phyloP scores from a whole-genome alignment of 2,113 vertebrate genomes.

The Mobula birostris region DNA sequence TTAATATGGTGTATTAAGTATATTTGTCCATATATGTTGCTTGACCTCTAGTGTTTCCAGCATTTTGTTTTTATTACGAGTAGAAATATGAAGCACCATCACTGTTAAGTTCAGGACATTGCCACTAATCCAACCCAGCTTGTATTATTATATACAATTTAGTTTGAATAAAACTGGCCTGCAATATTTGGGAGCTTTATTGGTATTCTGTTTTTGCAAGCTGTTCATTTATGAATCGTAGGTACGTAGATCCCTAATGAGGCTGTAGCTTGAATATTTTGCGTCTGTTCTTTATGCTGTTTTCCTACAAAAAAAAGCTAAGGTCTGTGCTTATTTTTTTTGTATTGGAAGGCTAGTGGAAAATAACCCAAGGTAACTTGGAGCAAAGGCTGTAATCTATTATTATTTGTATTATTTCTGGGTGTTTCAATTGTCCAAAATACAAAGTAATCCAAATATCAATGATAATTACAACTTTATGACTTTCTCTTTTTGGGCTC shows the following conservation, averaged over 20 bases:
- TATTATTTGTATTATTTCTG: background rate
- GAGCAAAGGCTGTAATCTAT: background rate
- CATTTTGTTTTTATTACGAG: too few relatives aligned
- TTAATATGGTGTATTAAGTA: too few relatives aligned
- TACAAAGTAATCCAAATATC: background rate
- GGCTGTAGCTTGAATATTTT: too few relatives aligned
- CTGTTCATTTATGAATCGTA: too few relatives aligned
- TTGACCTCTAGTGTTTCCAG: too few relatives aligned
- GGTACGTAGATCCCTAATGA: too few relatives aligned
- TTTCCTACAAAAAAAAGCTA: too few relatives aligned
- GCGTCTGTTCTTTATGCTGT: too few relatives aligned
- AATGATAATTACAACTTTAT: background rate
- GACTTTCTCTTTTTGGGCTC: background rate
- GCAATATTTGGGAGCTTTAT: background rate
- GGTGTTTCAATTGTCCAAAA: background rate
- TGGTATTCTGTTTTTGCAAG: background rate
- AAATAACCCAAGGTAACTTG: background rate
- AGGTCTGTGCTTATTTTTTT: background rate
- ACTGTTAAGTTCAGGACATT: background rate
- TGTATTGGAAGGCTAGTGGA: background rate
- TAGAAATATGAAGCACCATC: background rate
- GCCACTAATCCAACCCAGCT: background rate
- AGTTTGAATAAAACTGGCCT: background rate
- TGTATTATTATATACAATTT: background rate
- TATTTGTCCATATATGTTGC: too few relatives aligned